Conservation (phyloP, 2,113 vertebrate genomes). For the Peromyscus leucopus region DNA sequence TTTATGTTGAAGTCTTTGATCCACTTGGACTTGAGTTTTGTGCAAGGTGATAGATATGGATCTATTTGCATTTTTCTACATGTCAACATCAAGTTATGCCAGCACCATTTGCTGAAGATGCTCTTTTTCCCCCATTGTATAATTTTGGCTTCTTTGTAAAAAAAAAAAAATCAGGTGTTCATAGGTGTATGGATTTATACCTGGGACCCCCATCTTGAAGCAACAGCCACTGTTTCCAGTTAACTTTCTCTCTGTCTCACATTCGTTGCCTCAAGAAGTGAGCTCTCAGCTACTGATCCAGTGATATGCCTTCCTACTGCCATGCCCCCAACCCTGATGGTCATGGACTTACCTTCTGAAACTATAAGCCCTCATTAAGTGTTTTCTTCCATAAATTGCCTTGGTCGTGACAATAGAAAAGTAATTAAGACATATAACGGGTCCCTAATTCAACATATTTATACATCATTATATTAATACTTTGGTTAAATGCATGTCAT, state of each 20-base stretch:
- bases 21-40: not conserved
- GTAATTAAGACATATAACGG: not conserved
- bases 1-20: not conserved
- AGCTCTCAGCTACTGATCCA: not conserved
- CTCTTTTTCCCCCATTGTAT: not conserved
- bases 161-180: not conserved
- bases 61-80: not conserved
- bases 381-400: not conserved
- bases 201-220: not conserved
- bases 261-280: not conserved
- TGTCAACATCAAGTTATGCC: not conserved
- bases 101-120: not conserved
- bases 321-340: not conserved
- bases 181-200: not conserved
- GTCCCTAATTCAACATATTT: not conserved
- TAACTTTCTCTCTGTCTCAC: not conserved
- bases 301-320: not conserved
- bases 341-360: not conserved
- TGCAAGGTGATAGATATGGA: not conserved
- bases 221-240: not conserved
- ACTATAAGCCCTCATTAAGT: not conserved
- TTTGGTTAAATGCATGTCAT: constrained; percentile 7
- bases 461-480: not conserved
- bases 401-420: not conserved
- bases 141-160: not conserved